A percentile compares a stretch with the other conserved stretches of the same genome.
Conservation (phyloP, 2,888 invertebrate species). For the Papilio demoleus region DNA sequence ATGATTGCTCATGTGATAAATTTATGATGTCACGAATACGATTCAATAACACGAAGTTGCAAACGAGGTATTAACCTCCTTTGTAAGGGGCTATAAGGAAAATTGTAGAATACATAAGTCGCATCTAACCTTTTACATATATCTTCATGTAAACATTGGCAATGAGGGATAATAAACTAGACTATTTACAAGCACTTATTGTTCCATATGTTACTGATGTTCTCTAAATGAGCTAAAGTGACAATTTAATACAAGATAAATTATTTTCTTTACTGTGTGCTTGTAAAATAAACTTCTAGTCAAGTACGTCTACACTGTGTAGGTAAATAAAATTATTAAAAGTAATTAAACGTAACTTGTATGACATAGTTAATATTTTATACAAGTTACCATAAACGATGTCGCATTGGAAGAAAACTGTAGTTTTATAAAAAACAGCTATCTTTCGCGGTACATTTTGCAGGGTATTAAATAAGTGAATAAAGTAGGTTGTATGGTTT, state of each 20-base stretch:
- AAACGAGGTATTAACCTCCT: slow-evolving; percentile 4
- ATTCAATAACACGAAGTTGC: slow-evolving; percentile 2
- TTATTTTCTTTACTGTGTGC: neutral
- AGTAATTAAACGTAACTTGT: no score
- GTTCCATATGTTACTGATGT: slow-evolving; percentile 3
- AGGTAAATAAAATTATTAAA: no score
- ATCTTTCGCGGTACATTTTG: no score
- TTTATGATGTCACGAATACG: neutral
- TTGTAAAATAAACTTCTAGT: neutral
- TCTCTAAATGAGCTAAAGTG: slow-evolving; percentile 13
- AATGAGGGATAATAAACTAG: slow-evolving; percentile 17
- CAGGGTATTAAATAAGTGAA: no score
- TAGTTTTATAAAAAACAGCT: no score
- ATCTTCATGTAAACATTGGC: slow-evolving; percentile 8
- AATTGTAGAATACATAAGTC: neutral
- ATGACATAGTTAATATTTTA: no score
- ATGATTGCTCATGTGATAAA: neutral
- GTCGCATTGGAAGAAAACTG: no score
- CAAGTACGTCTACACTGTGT: no score
- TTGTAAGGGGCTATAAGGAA: slow-evolving; percentile 20
- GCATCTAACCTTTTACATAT: slow-evolving; percentile 1
- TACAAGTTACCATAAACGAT: no score
- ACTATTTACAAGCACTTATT: slow-evolving; percentile 20
- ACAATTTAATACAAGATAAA: neutral
- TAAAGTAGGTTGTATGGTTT: no score